These are phyloP conservation scores for Protosalanx chinensis DNA, from an alignment of 2,797 vertebrate genomes.

Conservation along the genomic window DNA sequence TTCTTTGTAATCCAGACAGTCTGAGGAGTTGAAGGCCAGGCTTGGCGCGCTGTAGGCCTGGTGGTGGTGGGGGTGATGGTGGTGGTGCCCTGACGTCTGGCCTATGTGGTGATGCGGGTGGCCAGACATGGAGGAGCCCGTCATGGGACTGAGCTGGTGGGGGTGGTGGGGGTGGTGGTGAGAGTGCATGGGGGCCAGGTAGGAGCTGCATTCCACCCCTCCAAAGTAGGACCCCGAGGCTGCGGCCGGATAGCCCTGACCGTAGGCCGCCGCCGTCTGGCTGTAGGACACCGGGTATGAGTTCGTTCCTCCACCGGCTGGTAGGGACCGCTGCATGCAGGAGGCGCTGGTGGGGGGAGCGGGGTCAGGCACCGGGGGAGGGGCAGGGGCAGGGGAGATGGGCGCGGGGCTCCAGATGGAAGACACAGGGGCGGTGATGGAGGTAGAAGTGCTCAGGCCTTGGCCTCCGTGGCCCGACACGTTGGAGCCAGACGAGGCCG, in stretches of 20 bases:
- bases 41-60: slow-evolving; percentile 81
- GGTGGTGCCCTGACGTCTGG: slow-evolving; percentile 85
- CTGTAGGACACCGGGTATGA: slow-evolving; percentile 89
- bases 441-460: slow-evolving; percentile 62
- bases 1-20: slow-evolving; percentile 99
- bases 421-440: slow-evolving; percentile 76
- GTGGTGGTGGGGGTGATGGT: slow-evolving; percentile 77
- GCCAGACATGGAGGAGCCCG: slow-evolving; percentile 77
- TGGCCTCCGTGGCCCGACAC: slow-evolving; percentile 59
- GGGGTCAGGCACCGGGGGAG: slow-evolving; percentile 73
- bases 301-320: slow-evolving; percentile 62
- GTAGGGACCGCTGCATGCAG: slow-evolving; percentile 86
- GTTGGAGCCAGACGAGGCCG: slow-evolving; percentile 69
- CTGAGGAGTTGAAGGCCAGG: slow-evolving; percentile 89
- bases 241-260: slow-evolving; percentile 81
- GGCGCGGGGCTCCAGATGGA: slow-evolving; percentile 98
- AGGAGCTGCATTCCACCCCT: slow-evolving; percentile 91
- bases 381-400: slow-evolving; percentile 83
- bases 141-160: slow-evolving; percentile 87
- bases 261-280: slow-evolving; percentile 83
- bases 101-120: slow-evolving; percentile 86
- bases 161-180: slow-evolving; percentile 85
- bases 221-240: slow-evolving; percentile 84
- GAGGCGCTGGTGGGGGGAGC: slow-evolving; percentile 79
- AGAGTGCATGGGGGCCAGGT: slow-evolving; percentile 91